Percentiles rank a stretch among this genome's conserved stretches.
Conservation (phyloP, 2,888 invertebrate genomes). For the Lepidocyrtinus sp. region DNA sequence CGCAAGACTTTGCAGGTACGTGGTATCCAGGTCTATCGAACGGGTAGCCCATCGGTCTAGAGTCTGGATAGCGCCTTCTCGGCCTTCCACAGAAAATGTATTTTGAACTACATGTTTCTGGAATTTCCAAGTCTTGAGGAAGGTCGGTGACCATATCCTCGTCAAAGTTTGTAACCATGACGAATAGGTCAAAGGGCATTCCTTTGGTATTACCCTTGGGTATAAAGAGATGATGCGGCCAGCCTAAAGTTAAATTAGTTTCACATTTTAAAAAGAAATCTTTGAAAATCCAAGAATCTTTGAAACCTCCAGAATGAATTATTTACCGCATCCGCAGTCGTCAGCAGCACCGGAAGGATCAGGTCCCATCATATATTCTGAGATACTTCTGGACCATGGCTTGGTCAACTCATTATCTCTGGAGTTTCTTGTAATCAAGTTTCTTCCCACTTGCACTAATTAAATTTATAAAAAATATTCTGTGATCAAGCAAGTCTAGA, state of each 20-base stretch:
- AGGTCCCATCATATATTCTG: conserved; percentile 1
- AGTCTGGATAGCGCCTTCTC: conserved; percentile 45
- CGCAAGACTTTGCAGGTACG: too few relatives aligned
- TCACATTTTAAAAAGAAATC: too few relatives aligned
- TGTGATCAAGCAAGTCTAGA: too few relatives aligned
- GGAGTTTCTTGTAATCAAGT: conserved; percentile 32
- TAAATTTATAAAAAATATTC: not conserved
- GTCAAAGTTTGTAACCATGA: conserved; percentile 62
- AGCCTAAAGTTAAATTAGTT: not conserved
- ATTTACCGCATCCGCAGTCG: conserved; percentile 51
- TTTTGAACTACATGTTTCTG: conserved; percentile 39
- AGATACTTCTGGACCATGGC: conserved; percentile 33
- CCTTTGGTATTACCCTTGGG: conserved; percentile 82
- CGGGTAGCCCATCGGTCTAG: conserved; percentile 54
- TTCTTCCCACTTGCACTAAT: conserved; percentile 38
- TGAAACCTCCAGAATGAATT: conserved; percentile 80
- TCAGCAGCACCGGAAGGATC: conserved; percentile 22
- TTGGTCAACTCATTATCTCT: conserved; percentile 39
- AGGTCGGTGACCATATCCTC: conserved; percentile 51
- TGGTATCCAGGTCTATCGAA: conserved; percentile 22
- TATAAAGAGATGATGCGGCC: conserved; percentile 77
- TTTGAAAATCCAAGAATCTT: too few relatives aligned
- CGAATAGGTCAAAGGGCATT: conserved; percentile 60
- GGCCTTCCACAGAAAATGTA: conserved; percentile 56
- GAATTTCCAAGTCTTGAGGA: conserved; percentile 26